phyloP scores from a whole-genome alignment of 1,140 invertebrate species.

The Leucophenga varia region DNA sequence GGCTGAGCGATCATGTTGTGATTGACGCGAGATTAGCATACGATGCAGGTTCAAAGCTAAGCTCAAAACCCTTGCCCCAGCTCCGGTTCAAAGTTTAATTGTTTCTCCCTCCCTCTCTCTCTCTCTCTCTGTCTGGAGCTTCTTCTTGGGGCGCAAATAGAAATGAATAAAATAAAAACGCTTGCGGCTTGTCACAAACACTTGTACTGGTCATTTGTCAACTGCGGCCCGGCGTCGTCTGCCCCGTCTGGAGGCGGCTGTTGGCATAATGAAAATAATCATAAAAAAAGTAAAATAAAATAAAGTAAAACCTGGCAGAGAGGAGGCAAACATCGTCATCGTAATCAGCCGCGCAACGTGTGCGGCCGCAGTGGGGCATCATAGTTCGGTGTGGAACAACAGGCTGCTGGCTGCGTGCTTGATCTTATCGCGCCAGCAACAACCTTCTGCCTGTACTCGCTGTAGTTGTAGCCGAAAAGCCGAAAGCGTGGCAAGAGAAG shows the following conservation, averaged over 20 bases:
- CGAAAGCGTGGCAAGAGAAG: too few relatives aligned
- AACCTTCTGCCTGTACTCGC: slow-evolving; percentile 9
- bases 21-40: slow-evolving; percentile 51
- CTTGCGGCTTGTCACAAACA: slow-evolving; percentile 52
- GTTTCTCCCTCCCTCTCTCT: too few relatives aligned
- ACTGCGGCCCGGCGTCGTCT: slow-evolving; percentile 24
- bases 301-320: too few relatives aligned
- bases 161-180: slow-evolving; percentile 36
- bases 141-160: slow-evolving; percentile 30
- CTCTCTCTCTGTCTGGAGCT: too few relatives aligned
- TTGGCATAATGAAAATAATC: too few relatives aligned
- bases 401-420: too few relatives aligned
- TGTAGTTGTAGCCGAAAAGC: slow-evolving; percentile 21
- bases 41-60: slow-evolving; percentile 43
- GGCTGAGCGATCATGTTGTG: slow-evolving; percentile 38
- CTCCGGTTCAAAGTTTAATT: too few relatives aligned
- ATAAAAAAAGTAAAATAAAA: too few relatives aligned
- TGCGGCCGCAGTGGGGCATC: too few relatives aligned
- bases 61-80: slow-evolving; percentile 42
- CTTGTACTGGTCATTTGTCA: slow-evolving; percentile 49
- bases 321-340: too few relatives aligned
- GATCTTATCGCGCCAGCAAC: slow-evolving; percentile 33
- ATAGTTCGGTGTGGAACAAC: neutral
- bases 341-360: too few relatives aligned
- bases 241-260: too few relatives aligned